Evolutionary conservation across 2,797 vertebrate species (phyloP), one percentile per base, ranked within the genome.

Genomic region (Microctenopoma steveboyesi): DNA sequence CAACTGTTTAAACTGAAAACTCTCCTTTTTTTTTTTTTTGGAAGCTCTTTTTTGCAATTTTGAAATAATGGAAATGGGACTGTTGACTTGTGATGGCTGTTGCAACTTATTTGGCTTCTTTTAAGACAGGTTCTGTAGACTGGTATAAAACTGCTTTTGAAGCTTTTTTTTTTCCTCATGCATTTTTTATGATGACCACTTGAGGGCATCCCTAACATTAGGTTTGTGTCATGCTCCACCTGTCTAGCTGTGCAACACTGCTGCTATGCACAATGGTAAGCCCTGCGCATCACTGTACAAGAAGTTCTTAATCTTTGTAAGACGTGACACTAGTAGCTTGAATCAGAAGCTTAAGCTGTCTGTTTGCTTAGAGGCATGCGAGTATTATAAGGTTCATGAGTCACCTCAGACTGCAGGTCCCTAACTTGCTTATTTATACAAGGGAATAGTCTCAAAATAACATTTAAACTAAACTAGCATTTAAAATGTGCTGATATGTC

Each of bases 141-240:
- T 22, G 22, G 22, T 22, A 22, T 22, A 22, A 22, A 22, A 22
- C 22, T 22, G 22, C 22, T 22, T 22, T 22, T 22, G 22, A 22
- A 22, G 2, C 22, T 22, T 22, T 22, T 22, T 22, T 22, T 22
- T 18, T 18, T 18, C 18, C 22, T 22, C 22, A 22, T 22, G 22
- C 22, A 22, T 22, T 67, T 70, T 2, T 4, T 16, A 0, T 30
- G 30, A 46, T 52, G 37, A n/a, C 79, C 89, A 88, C 86, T 84
- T 82, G 89, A 81, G 76, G 88, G 72, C 88, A 27, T 12, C 50
- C 47, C 62, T 51, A 9, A 5, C 75, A 45, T 66, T 42, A n/a
- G 51, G 40, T 57, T 63, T 60, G 50, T 16, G 4, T 14, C 5
- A 12, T 40, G 22, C 12, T 51, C 0, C 5, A 9, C 49, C 47